Conservation (phyloP, 2,797 vertebrate species). For the Danio tinwini region DNA sequence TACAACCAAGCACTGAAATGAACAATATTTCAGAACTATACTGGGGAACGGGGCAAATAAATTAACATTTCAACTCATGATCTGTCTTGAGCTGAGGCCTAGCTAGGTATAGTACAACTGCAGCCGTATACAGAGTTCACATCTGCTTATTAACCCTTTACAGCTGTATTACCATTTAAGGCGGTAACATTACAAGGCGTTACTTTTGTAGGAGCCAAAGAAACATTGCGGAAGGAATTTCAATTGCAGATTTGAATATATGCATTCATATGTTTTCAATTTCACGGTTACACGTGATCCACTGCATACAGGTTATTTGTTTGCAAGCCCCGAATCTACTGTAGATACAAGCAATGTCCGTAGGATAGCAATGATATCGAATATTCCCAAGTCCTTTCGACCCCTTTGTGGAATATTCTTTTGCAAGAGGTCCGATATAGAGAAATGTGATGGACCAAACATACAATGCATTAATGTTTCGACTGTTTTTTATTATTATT, state of each 20-base stretch:
- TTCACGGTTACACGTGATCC: conserved; percentile 73
- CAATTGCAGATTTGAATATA: conserved; percentile 64
- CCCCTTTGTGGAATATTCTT: conserved; percentile 74
- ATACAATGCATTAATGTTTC: conserved; percentile 62
- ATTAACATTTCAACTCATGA: conserved; percentile 65
- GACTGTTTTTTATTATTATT: conserved; percentile 63
- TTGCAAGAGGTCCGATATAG: conserved; percentile 67
- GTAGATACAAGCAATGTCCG: conserved; percentile 70
- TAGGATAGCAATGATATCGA: conserved; percentile 57
- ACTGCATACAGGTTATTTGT: conserved; percentile 71
- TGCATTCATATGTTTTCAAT: conserved; percentile 68
- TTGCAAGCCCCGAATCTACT: conserved; percentile 78
- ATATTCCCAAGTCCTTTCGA: conserved; percentile 75
- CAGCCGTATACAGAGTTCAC: conserved; percentile 73
- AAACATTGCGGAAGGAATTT: conserved; percentile 52
- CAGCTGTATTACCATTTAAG: conserved; percentile 77
- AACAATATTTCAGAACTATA: conserved; percentile 49
- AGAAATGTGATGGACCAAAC: conserved; percentile 69
- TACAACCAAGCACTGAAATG: conserved; percentile 68
- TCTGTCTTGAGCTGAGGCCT: conserved; percentile 54
- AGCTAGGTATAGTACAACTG: conserved; percentile 69
- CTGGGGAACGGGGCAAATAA: conserved; percentile 63
- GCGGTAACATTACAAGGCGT: conserved; percentile 64
- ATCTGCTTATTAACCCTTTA: conserved; percentile 75
- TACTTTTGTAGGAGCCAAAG: conserved; percentile 59